These are phyloP conservation scores for Electrophaes corylata DNA, from an alignment of 2,888 invertebrate species.

Conservation along the genomic window DNA sequence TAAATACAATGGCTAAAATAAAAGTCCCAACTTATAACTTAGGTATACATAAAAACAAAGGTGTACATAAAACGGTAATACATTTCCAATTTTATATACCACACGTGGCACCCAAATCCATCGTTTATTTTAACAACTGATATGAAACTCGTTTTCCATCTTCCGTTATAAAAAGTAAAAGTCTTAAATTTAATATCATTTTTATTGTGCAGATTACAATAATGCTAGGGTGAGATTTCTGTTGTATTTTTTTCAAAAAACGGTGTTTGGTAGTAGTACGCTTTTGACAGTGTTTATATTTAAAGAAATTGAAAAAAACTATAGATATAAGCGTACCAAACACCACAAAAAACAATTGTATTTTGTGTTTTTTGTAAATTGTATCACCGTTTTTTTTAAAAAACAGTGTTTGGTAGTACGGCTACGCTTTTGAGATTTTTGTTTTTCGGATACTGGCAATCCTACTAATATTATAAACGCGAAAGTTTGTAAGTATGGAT, in stretches of 20 bases:
- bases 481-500: no score
- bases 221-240: constrained; percentile 60
- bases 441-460: no score
- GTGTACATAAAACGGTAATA: constrained; percentile 29
- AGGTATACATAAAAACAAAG: constrained; percentile 24
- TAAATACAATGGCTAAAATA: no score
- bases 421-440: no score
- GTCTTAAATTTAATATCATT: constrained; percentile 77
- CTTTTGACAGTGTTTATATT: not conserved
- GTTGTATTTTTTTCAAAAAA: constrained; percentile 42
- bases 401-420: no score
- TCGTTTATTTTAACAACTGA: constrained; percentile 79
- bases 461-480: no score
- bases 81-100: constrained; percentile 46
- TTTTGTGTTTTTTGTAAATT: no score
- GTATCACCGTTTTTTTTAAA: no score
- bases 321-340: no score
- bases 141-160: constrained; percentile 79
- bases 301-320: no score
- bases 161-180: constrained; percentile 72
- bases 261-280: constrained; percentile 19
- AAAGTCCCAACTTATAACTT: no score
- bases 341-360: no score
- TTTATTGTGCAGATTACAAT: constrained; percentile 81
- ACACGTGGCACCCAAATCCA: constrained; percentile 72